These are phyloP conservation scores for Cecropterus lyciades DNA, from an alignment of 1,140 invertebrate species.

Conservation along the genomic window DNA sequence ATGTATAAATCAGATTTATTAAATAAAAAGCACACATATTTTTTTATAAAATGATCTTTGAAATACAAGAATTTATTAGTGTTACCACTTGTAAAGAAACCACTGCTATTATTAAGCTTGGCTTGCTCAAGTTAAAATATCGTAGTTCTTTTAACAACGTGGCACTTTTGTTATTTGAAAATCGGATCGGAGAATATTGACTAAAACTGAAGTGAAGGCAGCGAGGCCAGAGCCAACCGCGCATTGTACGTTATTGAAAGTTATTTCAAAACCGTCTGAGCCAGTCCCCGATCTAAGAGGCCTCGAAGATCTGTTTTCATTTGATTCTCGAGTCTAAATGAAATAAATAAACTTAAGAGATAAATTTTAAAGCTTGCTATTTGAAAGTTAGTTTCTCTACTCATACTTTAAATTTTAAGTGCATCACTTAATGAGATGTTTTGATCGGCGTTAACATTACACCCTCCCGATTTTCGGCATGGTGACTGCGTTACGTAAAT, in stretches of 20 bases:
- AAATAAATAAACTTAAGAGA: slow-evolving; percentile 7
- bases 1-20: slow-evolving; percentile 1
- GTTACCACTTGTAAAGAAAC: slow-evolving; percentile 12
- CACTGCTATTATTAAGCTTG: slow-evolving; percentile 2
- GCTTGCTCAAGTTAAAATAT: slow-evolving; percentile 4
- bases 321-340: slow-evolving; percentile 9
- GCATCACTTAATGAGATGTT: neutral
- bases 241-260: slow-evolving; percentile 48
- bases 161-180: slow-evolving; percentile 53
- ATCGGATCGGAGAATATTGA: slow-evolving; percentile 53
- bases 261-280: slow-evolving; percentile 50
- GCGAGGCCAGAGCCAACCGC: slow-evolving; percentile 40
- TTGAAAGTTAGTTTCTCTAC: too few species aligned
- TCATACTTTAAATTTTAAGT: too few species aligned
- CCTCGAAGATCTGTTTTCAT: slow-evolving; percentile 40
- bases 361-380: too few species aligned
- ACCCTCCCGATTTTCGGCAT: slow-evolving; percentile 28
- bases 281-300: slow-evolving; percentile 41
- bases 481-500: slow-evolving; percentile 37
- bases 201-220: slow-evolving; percentile 42
- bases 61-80: slow-evolving; percentile 29
- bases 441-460: slow-evolving; percentile 33
- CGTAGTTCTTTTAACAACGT: slow-evolving; percentile 8
- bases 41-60: slow-evolving; percentile 26
- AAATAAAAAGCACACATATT: neutral